Conservation (phyloP, 2,888 invertebrate genomes). For the Neoitamus cyanurus region DNA sequence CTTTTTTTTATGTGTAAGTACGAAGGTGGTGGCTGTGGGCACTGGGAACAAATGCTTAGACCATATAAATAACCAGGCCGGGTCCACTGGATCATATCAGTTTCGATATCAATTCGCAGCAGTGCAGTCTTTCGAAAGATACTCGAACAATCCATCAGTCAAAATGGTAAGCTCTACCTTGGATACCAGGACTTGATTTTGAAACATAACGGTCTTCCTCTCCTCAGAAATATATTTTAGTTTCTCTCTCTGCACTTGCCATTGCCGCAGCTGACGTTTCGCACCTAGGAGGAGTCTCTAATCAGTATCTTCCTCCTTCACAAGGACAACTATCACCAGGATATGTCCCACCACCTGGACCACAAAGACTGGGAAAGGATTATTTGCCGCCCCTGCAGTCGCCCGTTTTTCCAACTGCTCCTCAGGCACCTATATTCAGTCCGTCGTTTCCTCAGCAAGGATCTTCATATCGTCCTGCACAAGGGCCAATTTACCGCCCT, state of each 20-base stretch:
- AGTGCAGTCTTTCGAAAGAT: background rate
- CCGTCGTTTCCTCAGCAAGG: background rate
- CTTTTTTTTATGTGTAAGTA: background rate
- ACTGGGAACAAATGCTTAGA: background rate
- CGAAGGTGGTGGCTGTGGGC: background rate
- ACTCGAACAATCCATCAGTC: background rate
- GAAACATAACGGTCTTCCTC: background rate
- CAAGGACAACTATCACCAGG: constrained; percentile 12
- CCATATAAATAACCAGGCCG: constrained; percentile 29
- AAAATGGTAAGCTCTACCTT: constrained; percentile 10
- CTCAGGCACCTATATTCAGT: constrained; percentile 6
- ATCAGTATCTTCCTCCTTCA: constrained; percentile 41
- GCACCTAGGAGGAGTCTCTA: constrained; percentile 17
- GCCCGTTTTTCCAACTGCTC: background rate
- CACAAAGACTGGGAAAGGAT: background rate
- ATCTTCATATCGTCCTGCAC: background rate
- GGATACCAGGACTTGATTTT: background rate
- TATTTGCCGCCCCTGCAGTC: background rate
- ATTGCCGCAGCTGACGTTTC: constrained; percentile 38
- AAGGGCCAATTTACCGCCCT: background rate
- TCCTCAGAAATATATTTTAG: background rate
- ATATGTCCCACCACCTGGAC: background rate
- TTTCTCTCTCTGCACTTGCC: background rate
- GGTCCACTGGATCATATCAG: background rate
- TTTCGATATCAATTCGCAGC: background rate